Percentiles rank a stretch among this genome's conserved stretches.
Conservation (phyloP, 2,113 vertebrate species). For the Dromiciops gliroides region DNA sequence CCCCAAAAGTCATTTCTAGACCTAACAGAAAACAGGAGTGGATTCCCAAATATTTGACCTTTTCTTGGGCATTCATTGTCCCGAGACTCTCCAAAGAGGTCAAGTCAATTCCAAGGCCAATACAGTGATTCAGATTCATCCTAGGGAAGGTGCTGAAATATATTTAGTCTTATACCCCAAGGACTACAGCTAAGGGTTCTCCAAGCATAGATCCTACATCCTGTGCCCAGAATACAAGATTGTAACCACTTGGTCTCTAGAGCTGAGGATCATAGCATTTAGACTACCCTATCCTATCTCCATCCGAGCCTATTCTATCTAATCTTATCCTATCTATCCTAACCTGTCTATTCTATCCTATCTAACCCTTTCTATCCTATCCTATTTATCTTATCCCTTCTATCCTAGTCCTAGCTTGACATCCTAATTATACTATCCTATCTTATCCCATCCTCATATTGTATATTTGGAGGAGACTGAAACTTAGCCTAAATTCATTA, state of each 20-base stretch:
- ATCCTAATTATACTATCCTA: too few relatives aligned
- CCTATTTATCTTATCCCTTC: too few relatives aligned
- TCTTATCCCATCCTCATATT: background rate
- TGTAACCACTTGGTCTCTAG: background rate
- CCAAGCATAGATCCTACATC: background rate
- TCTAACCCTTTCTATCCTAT: too few relatives aligned
- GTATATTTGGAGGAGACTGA: background rate
- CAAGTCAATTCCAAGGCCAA: background rate
- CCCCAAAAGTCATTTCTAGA: background rate
- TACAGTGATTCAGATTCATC: background rate
- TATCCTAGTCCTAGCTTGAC: too few relatives aligned
- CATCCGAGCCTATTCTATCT: too few relatives aligned
- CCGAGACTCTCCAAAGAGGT: background rate
- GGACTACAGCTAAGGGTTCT: background rate
- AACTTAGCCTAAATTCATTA: background rate
- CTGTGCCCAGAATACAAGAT: background rate
- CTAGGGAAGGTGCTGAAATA: background rate
- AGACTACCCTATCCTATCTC: background rate
- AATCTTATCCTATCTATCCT: background rate
- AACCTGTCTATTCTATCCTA: too few relatives aligned
- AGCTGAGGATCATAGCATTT: background rate
- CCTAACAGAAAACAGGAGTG: background rate
- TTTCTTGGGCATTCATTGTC: background rate
- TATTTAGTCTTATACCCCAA: background rate
- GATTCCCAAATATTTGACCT: background rate